Evolutionary conservation across 2,888 invertebrate species (phyloP), one percentile per base, ranked within the genome.

Genomic region (Syrista parreyssii): DNA sequence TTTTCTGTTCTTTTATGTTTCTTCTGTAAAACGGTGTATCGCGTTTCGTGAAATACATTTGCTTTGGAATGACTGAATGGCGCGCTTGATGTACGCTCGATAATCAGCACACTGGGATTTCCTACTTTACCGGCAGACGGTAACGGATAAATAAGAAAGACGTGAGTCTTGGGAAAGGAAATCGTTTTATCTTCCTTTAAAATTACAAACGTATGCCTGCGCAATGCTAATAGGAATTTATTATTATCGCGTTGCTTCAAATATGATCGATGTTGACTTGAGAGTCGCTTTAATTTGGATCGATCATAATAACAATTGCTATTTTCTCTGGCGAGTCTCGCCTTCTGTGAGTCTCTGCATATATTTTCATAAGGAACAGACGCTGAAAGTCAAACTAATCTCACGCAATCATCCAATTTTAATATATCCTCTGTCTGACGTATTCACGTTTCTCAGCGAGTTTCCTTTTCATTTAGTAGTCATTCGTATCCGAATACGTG

Each of bases 351-450:
- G 9, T 23, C 55, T 23, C 55, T 15, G 23, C 55, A 55, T 55
- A 55, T 55, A 23, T 55, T 55, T 55, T 55, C 23, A 55, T 55
- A 55, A 55, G 55, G 9, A 23, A 23, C 55, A 55, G 23, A 55
- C 55, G 23, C 9, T 80, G 82, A 83, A 85, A 86, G 82, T 85
- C 84, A 85, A 81, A 82, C 86, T 84, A 86, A 87, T 88, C 85
- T 86, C 75, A 82, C 84, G 82, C 87, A 87, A 88, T 88, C 86
- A 87, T 87, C 85, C 85, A 88, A 88, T 89, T 87, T 85, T 79
- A 55, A 55, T 55, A 40, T 40, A 55, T 23, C 55, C 9, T 55
- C 23, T 55, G 23, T 55, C 68, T 12, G 55, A 75, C 73, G 69
- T 34, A 68, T 35, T 71, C 72, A 34, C 12, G 71, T 34, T 76